phyloP scores from a whole-genome alignment of 35 echinoderm and acorn worm species.

The Ophioderma brevispina region DNA sequence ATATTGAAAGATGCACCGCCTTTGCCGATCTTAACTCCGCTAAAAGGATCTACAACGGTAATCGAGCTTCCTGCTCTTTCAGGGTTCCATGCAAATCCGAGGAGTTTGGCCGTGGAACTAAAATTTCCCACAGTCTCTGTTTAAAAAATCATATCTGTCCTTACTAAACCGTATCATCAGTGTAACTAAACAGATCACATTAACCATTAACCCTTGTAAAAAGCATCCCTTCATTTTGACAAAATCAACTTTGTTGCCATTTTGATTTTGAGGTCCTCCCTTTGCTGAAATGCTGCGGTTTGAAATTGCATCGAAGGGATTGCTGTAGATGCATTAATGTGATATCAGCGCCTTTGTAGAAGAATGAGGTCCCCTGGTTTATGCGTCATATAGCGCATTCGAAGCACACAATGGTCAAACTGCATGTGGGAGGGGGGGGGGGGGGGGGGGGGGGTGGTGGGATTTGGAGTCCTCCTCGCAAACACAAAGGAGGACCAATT shows the following conservation, averaged over 20 bases:
- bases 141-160: too few species aligned
- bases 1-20: conserved; percentile 70
- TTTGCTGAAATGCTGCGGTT: not conserved
- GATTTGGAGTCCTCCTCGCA: not conserved
- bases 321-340: conserved; percentile 31
- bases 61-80: conserved; percentile 37
- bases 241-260: not conserved
- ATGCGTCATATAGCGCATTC: conserved; percentile 81
- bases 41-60: conserved; percentile 48
- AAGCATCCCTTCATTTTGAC: too few species aligned
- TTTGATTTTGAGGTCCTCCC: not conserved
- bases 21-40: conserved; percentile 41
- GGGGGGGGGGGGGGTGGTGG: not conserved
- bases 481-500: not conserved
- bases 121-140: not conserved
- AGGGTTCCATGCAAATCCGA: conserved; percentile 81
- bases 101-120: conserved; percentile 8
- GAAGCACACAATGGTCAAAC: conserved; percentile 74
- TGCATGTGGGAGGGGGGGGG: conserved; percentile 69
- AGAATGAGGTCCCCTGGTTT: conserved; percentile 68
- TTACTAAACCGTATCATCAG: too few species aligned
- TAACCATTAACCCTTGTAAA: too few species aligned
- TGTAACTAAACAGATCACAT: too few species aligned
- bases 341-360: conserved; percentile 82
- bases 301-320: not conserved